Evolutionary conservation across 2,888 invertebrate species (phyloP).

Genomic region (Epirrhoe tristata): DNA sequence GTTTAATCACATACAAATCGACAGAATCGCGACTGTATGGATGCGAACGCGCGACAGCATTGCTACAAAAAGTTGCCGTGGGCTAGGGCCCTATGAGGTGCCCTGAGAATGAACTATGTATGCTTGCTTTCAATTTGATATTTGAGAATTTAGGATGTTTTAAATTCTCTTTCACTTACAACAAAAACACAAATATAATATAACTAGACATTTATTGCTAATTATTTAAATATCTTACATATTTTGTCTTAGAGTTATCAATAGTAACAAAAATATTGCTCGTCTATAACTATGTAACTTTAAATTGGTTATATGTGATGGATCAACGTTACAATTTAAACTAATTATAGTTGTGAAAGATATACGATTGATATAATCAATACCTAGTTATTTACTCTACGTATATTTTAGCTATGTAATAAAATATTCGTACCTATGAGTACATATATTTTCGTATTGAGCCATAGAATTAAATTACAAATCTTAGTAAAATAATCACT

Average conservation of each 20-base stretch:
- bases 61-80: too few species aligned
- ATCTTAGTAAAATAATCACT: conserved; percentile 11
- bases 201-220: conserved; percentile 77
- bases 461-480: conserved; percentile 21
- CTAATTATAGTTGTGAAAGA: conserved; percentile 34
- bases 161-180: conserved; percentile 21
- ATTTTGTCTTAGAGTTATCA: conserved; percentile 65
- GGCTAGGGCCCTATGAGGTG: conserved; percentile 13
- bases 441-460: conserved; percentile 25
- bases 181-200: conserved; percentile 60
- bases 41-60: too few species aligned
- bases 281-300: conserved; percentile 55
- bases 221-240: conserved; percentile 74
- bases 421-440: conserved; percentile 27
- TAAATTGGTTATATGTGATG: conserved; percentile 39
- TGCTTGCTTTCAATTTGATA: neutral
- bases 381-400: conserved; percentile 22
- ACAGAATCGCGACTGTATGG: too few species aligned
- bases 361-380: conserved; percentile 24
- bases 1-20: too few species aligned
- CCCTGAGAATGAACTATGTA: neutral
- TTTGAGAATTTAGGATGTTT: neutral
- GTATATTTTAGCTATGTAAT: conserved; percentile 36
- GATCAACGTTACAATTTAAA: conserved; percentile 30
- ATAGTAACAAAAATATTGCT: conserved; percentile 83